Base-by-base conservation (phyloP, 2,797 vertebrate genomes). In the Lagorchestes hirsutus region DNA sequence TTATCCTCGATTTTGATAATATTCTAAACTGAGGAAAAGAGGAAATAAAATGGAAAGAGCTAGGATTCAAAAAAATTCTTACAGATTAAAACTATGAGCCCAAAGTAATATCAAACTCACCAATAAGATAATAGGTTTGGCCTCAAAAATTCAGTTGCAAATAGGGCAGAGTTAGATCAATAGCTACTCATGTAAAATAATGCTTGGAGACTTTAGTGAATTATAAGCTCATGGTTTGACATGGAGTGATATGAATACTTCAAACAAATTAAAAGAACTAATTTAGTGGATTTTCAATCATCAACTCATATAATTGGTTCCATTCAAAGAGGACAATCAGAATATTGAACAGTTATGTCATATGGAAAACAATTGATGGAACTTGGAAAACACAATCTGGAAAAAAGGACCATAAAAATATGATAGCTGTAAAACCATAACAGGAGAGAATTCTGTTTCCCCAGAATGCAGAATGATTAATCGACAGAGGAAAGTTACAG, bases 171-270 rank as follows among this genome's bases (percentile, higher is more conserved):
- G 93, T 4, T 74, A 90, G 6, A 9, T 52, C 91, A 29, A 90
- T 1, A 82, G 14, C 50, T 90, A 93, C 40, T 93, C n/a, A 94
- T 13, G 50, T 74, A 29, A 91, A 96, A 96, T 95, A 55, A 6
- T 40, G 67, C 27, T 18, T 40, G 27, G 8, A 18, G 9, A 24
- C 54, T 96, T 92, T 74, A 18, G n/a, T 5, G 57, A 34, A 93
- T 40, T 56, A 58, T 55, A 59, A 92, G 93, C 27, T 28, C 90
- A 93, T 28, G 50, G 46, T 0, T 67, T 14, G 1, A 27, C 56
- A 91, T 27, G 29, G 55, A 82, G 16, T 54, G n/a, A 74, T 18
- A 74, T 40, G n/a, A 40, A 74, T 22, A 74, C n/a, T 9, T 74
- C n/a, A 74, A 74, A 74, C 16, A 74, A 74, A 74, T 22, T 40